phyloP scores from a whole-genome alignment of 2,797 vertebrate genomes.

The Tolypeutes matacus region DNA sequence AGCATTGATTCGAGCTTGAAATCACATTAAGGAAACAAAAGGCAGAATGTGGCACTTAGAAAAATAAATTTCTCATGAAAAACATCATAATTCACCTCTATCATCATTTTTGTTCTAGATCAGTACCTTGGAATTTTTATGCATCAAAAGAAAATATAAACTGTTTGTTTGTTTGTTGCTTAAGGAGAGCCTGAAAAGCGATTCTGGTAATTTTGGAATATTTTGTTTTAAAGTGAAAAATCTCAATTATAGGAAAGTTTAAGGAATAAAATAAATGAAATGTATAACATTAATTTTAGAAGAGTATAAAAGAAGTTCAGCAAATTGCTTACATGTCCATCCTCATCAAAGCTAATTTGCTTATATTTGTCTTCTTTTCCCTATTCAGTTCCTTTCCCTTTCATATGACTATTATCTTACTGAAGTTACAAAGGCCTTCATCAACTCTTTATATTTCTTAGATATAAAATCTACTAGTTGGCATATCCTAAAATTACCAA shows the following conservation, averaged over 20 bases:
- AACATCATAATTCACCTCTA: background rate
- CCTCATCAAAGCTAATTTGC: background rate
- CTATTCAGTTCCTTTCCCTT: background rate
- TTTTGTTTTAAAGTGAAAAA: conserved; percentile 38
- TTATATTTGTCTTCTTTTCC: background rate
- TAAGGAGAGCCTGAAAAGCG: background rate
- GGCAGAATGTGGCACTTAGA: background rate
- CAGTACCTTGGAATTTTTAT: background rate
- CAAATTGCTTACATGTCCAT: background rate
- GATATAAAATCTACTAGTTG: background rate
- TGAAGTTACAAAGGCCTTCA: background rate
- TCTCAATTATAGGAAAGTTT: background rate
- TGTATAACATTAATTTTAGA: background rate
- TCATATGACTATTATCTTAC: background rate
- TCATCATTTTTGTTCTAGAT: background rate
- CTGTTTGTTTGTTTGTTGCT: background rate
- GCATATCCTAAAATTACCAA: background rate
- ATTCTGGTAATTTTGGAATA: background rate
- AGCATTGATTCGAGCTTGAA: background rate
- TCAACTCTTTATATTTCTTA: background rate
- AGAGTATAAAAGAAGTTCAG: background rate
- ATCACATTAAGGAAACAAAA: background rate
- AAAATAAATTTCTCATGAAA: background rate
- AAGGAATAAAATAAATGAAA: background rate
- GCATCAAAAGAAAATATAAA: background rate